Evolutionary conservation across 2,797 vertebrate species (phyloP).

Genomic region (Monodelphis domestica): DNA sequence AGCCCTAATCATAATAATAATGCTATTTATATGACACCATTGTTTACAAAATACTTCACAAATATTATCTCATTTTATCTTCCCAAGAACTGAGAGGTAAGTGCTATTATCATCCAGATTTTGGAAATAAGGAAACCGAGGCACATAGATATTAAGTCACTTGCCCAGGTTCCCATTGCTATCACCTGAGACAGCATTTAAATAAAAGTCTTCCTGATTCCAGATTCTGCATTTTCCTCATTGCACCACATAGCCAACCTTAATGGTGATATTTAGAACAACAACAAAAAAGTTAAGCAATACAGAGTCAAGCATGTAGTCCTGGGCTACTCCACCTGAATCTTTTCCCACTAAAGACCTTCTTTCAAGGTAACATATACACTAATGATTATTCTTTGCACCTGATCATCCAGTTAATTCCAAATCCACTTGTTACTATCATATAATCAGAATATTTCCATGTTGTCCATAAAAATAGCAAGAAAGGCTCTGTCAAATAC

Average conservation of each 20-base stretch:
- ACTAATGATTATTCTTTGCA: background rate
- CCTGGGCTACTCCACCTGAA: background rate
- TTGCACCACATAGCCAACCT: background rate
- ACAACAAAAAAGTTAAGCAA: background rate
- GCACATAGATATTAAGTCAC: background rate
- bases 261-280: background rate
- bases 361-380: background rate
- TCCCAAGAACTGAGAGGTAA: background rate
- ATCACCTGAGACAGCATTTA: background rate
- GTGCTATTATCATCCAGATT: background rate
- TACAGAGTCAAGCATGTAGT: background rate
- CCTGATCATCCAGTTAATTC: background rate
- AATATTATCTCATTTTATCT: background rate
- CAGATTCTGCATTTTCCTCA: background rate
- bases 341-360: background rate
- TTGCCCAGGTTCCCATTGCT: background rate
- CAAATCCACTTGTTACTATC: background rate
- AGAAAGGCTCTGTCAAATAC: background rate
- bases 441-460: background rate
- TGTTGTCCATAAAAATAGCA: background rate
- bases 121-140: background rate
- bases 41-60: background rate
- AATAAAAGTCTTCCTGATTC: background rate
- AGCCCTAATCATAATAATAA: background rate
- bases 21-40: background rate